Percentiles rank a stretch among this genome's conserved stretches.
Evolutionary conservation across 30 jellyfish, hydroid and myxozoan species (phyloP).

Genomic region (Cassiopea xamachana): DNA sequence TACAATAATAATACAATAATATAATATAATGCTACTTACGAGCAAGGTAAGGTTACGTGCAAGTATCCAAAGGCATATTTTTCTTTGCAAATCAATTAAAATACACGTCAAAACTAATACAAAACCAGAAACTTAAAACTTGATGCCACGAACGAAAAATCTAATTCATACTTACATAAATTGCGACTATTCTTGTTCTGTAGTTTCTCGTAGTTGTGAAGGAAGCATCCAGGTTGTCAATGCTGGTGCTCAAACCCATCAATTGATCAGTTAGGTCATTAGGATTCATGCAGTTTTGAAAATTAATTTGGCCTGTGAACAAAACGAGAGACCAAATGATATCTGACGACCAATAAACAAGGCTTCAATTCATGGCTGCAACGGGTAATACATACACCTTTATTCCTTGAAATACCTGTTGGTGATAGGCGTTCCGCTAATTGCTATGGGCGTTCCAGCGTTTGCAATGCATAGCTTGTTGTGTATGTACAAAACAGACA

Average conservation of each 20-base stretch:
- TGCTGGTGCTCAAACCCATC: background rate
- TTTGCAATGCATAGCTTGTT: background rate
- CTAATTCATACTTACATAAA: background rate
- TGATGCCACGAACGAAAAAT: background rate
- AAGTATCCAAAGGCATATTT: no score
- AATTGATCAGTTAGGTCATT: background rate
- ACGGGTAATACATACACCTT: constrained; percentile 3
- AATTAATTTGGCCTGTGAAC: background rate
- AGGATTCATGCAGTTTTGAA: background rate
- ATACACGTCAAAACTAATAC: background rate
- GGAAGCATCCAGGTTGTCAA: background rate
- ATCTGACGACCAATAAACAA: background rate
- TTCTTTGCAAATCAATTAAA: no score
- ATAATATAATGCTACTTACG: no score
- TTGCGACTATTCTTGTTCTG: background rate
- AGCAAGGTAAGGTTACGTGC: no score
- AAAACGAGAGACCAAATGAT: background rate
- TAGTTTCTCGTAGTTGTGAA: background rate
- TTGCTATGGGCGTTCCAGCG: background rate
- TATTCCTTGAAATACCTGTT: constrained; percentile 2
- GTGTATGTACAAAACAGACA: background rate
- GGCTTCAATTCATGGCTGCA: constrained; percentile 11
- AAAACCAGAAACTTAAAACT: background rate
- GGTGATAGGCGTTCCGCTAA: background rate
- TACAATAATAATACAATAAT: no score